These are phyloP conservation scores for Furcifer pardalis DNA, from an alignment of 2,797 vertebrate species.

Conservation along the genomic window DNA sequence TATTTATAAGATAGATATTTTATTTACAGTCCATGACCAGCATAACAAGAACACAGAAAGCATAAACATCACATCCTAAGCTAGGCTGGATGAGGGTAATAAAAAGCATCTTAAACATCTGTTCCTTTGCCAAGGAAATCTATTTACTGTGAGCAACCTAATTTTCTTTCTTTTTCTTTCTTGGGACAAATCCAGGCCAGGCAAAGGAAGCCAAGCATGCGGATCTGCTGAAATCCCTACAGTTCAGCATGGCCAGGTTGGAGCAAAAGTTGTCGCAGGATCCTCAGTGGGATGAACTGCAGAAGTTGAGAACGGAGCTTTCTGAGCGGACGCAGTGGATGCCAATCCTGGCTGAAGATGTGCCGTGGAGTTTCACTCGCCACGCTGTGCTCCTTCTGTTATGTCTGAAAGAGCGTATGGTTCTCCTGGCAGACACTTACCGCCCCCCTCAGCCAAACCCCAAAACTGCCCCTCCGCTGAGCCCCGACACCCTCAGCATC, in stretches of 20 bases:
- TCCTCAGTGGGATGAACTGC: conserved; percentile 54
- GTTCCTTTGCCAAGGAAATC: too few species aligned
- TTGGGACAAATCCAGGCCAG: conserved; percentile 67
- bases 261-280: conserved; percentile 73
- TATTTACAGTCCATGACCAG: too few species aligned
- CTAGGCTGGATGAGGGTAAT: too few species aligned
- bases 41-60: too few species aligned
- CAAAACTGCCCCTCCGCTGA: conserved; percentile 78
- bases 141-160: too few species aligned
- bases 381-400: conserved; percentile 84
- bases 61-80: too few species aligned
- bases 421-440: conserved; percentile 74
- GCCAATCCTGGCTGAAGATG: conserved; percentile 62
- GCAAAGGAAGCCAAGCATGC: conserved; percentile 71
- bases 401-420: conserved; percentile 78
- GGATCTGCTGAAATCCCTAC: conserved; percentile 76
- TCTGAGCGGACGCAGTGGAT: conserved; percentile 67
- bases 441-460: conserved; percentile 49
- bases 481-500: conserved; percentile 89
- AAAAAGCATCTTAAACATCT: too few species aligned
- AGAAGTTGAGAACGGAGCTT: conserved; percentile 62
- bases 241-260: conserved; percentile 74
- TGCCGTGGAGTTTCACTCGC: conserved; percentile 83
- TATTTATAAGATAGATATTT: too few species aligned
- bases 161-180: conserved; percentile 2